Base-by-base conservation (phyloP, 2,797 vertebrate species). In the Silurus lanzhouensis region DNA sequence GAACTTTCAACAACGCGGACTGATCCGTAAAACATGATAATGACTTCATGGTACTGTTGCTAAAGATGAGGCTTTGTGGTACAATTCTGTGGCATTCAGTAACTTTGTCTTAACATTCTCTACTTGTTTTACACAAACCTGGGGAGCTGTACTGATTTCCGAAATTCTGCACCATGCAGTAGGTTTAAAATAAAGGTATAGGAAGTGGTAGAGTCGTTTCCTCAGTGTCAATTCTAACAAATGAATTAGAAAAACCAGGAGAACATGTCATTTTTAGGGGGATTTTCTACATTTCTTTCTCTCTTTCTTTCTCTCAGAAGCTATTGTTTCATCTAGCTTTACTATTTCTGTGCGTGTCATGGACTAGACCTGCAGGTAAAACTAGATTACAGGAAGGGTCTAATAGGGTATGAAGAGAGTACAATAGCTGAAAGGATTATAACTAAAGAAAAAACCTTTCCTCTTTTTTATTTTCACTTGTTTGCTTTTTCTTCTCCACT, bases 381-480 rank as follows among this genome's bases (percentile, higher is more conserved):
- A 85, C 85, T 46, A 79, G 80, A 85, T 85, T 86, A 81, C 84
- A 44, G 82, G 72, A 83, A 87, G 64, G 25, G 20, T 55, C 74
- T 67, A 61, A 31, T 48, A 57, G 78, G 52, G 68, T 44, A 66
- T 86, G 55, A 55, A 85, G 58, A 84, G 88, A 86, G 75, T 66
- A 84, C 75, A 86, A 88, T 68, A 86, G 84, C 70, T 71, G 82
- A 90, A 86, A 83, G 87, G 87, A 87, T 87, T 86, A 86, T 71
- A 77, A 82, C 74, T 82, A 52, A 31, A 79, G 25, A 83, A 88
- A 84, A 84, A 70, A 25, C 64, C 77, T 77, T 79, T 17, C 9
- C 44, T 71, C 44, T 83, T 31, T 46, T 60, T 17, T 20, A 17
- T 25, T 10, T 13, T 6, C 17, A 25, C 46, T 60, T 83, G 82